Evolutionary conservation across 2,888 invertebrate genomes (phyloP), one percentile per base, ranked within the genome.

Genomic region (Antheraea yamamai): DNA sequence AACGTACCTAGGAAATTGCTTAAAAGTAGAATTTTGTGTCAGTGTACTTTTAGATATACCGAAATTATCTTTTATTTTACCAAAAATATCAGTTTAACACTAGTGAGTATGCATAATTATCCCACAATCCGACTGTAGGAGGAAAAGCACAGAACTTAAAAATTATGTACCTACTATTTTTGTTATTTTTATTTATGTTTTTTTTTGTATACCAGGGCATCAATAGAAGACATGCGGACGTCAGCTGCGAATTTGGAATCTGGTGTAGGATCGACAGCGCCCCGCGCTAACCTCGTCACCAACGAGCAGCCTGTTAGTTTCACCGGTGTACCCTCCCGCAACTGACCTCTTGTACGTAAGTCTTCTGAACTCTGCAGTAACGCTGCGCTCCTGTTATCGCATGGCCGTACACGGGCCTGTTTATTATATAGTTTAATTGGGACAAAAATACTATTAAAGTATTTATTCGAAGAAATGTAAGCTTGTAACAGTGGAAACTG

Each of bases 251-350:
- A 86, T 78, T 89, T 95, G 71, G 94, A 94, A 82, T 88, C 92
- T 72, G 95, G 94, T 2, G 68, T 81, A 61, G 88, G 84, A 10
- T 87, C 88, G 74, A 92, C 96, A 78, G 96, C 95, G 82, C 96
- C 97, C 92, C 96, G 96, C 84, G 96, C 97, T 84, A 97, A 96
- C 86, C 96, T 98, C 87, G 97, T 98, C 84, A 96, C 96, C 87
- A 97, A 97, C 95, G 97, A 97, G 88, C 97, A 97, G 91, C 97
- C 98, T 71, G 96, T 97, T 91, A 96, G 97, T 92, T 96, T 97
- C 91, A 96, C 97, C 81, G 96, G 96, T 84, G 95, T 87, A 70
- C 97, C 97, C 79, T 89, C 94, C 79, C 91, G 95, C 77, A 85
- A 90, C 83, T 91, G 90, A 91, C 83, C 78, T 14, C 30, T 75